These are phyloP conservation scores for Pollimyrus isidori DNA, from an alignment of 2,113 vertebrate genomes.

Conservation along the genomic window DNA sequence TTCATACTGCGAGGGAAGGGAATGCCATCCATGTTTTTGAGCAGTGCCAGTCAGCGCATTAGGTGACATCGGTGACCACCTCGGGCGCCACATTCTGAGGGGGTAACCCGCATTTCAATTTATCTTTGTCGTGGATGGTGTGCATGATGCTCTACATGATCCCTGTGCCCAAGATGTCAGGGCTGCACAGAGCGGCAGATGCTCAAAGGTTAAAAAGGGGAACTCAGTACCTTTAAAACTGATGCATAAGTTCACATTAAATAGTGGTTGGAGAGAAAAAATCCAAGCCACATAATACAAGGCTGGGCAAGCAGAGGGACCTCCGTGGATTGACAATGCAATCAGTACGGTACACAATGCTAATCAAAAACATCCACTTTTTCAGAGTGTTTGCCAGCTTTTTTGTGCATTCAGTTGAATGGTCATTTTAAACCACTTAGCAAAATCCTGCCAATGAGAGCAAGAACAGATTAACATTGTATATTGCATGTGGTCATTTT, in stretches of 20 bases:
- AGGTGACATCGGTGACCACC: background rate
- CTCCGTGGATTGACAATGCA: background rate
- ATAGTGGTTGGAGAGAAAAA: background rate
- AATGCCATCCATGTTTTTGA: background rate
- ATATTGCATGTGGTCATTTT: background rate
- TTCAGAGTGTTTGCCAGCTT: background rate
- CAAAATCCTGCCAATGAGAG: background rate
- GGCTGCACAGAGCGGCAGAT: background rate
- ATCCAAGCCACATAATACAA: background rate
- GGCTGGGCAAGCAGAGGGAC: background rate
- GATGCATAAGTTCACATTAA: background rate
- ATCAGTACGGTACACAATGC: background rate
- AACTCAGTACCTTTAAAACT: background rate
- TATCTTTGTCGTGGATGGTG: background rate
- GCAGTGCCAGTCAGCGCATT: background rate
- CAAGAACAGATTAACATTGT: background rate
- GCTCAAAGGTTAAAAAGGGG: background rate
- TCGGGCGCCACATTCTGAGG: background rate
- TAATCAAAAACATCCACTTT: background rate
- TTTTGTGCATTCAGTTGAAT: background rate
- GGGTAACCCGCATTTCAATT: background rate
- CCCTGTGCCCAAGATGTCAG: background rate
- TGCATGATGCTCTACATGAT: background rate
- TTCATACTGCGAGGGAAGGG: background rate
- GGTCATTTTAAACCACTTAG: background rate